Evolutionary conservation across 2,888 invertebrate genomes (phyloP), one percentile per base, ranked within the genome.

Genomic region (Cordilura impudica): DNA sequence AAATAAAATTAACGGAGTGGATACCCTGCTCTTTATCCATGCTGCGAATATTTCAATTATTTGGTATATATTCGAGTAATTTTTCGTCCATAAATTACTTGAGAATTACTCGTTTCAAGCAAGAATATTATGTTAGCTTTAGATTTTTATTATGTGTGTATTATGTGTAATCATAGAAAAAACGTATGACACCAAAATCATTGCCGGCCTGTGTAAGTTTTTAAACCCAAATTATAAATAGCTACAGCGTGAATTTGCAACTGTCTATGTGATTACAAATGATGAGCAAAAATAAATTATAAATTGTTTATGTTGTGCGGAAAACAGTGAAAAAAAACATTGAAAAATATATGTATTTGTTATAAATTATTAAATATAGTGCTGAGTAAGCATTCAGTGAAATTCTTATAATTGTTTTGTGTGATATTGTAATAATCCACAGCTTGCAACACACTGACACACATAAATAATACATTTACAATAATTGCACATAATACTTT

Each of bases 351-450:
- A 23, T 45, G 2, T 67, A 16, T 14, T 18, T 39, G 35, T 7
- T 49, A 18, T 35, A 49, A 60, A 31, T 16, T n/a, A 18, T 49
- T 29, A 8, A 35, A 26, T 61, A 54, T 63, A n/a, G n/a, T 73
- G 67, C 66, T 63, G 51, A 45, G 23, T 73, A 63, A 73, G 60
- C 71, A 14, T 29, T n/a, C n/a, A 71, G 66, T 71, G 54, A 61
- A 71, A 45, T 78, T 78, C 31, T 73, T 14, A 10, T 65, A 35
- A 45, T 21, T 31, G 31, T 43, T 31, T 26, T 4, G 26, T 39
- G 19, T 21, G 19, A 12, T 43, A 60, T n/a, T n/a, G n/a, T 51
- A 16, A 21, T n/a, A 31, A 35, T 35, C 35, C 35, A 56, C 12
- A 35, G 21, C 31, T 35, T 35, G 35, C 56, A 56, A 35, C 19